Conservation (phyloP, 2,888 invertebrate genomes). For the Sycophila texana region DNA sequence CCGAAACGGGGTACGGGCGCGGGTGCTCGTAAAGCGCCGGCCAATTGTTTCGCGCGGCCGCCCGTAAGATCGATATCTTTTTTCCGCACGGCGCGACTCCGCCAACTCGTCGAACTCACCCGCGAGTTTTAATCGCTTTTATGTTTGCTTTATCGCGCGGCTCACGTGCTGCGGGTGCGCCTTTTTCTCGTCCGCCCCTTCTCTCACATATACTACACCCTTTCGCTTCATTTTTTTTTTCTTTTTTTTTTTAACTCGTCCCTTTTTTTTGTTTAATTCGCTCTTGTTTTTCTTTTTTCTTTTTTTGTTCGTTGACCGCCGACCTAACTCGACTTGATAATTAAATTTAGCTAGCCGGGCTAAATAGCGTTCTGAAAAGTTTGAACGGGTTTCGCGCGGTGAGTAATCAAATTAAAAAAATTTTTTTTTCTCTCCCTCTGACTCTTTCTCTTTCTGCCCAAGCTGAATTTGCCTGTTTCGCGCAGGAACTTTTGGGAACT, state of each 20-base stretch:
- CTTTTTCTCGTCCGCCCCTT: background rate
- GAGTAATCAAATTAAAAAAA: no score
- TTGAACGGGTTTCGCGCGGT: background rate
- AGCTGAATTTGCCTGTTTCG: background rate
- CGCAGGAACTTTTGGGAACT: background rate
- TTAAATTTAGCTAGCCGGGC: constrained; percentile 29
- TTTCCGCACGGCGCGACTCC: background rate
- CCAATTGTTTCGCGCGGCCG: no score
- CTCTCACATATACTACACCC: background rate
- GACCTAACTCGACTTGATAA: constrained; percentile 32
- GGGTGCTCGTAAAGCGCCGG: no score
- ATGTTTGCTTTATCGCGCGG: constrained; percentile 36
- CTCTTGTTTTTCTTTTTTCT: no score
- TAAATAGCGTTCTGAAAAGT: constrained; percentile 12
- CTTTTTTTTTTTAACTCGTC: background rate
- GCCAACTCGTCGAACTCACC: constrained; percentile 36
- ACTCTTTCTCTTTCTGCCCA: background rate
- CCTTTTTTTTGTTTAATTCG: background rate
- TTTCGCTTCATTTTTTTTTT: background rate
- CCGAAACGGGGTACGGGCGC: no score
- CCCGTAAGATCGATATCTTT: no score
- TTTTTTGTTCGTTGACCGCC: background rate
- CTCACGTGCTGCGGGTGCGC: background rate
- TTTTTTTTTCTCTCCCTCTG: no score
- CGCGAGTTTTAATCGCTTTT: constrained; percentile 48